phyloP scores from a whole-genome alignment of 2,797 vertebrate genomes.

The Novumbra hubbsi region DNA sequence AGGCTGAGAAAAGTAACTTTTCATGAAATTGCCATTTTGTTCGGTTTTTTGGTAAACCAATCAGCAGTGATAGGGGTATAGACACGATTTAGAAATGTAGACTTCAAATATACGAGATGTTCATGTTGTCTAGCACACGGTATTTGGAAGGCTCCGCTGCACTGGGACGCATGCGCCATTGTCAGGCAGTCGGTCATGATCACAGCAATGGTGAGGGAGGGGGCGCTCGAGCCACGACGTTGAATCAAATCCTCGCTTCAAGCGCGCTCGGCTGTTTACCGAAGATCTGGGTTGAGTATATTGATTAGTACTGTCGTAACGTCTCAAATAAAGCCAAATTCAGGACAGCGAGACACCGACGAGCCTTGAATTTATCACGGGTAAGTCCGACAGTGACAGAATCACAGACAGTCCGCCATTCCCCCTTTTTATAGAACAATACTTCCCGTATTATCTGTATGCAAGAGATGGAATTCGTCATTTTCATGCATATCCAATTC shows the following conservation, averaged over 20 bases:
- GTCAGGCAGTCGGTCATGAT: constrained; percentile 64
- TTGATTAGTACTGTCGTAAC: constrained; percentile 56
- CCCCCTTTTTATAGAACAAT: constrained; percentile 53
- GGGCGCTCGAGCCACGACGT: constrained; percentile 69
- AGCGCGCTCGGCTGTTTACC: constrained; percentile 51
- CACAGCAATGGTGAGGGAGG: constrained; percentile 45
- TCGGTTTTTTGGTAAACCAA: no score
- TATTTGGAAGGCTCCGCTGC: background rate
- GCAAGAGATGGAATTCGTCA: constrained; percentile 37
- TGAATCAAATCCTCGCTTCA: constrained; percentile 65
- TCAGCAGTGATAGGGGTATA: background rate
- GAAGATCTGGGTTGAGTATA: constrained; percentile 57
- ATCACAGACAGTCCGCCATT: constrained; percentile 74
- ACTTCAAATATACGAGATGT: background rate
- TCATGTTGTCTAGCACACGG: background rate
- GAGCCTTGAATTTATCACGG: constrained; percentile 56
- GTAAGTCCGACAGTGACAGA: constrained; percentile 65
- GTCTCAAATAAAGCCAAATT: constrained; percentile 33
- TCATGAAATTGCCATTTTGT: background rate
- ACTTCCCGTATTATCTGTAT: constrained; percentile 31
- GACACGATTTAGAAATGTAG: background rate
- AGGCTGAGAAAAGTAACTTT: background rate
- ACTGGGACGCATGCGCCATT: constrained; percentile 64
- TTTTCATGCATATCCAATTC: constrained; percentile 9
- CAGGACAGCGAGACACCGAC: constrained; percentile 31